A percentile compares a stretch with the other conserved stretches of the same genome.
Conservation (phyloP, 2,113 vertebrate species). For the Pluvianellus socialis region DNA sequence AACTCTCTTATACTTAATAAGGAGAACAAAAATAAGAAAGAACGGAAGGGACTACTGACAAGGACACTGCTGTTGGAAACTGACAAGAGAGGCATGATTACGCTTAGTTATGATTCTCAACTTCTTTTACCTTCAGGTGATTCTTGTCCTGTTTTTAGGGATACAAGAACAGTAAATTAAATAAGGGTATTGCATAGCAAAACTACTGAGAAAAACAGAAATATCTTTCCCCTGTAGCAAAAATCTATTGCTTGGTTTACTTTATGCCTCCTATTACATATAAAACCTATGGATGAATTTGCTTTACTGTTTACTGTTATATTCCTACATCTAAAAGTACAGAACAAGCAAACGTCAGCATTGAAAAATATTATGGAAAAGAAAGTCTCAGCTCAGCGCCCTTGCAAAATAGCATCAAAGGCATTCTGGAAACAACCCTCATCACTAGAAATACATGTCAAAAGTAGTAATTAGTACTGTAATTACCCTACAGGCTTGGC, state of each 20-base stretch:
- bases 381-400: neutral
- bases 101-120: neutral
- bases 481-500: conserved; percentile 23
- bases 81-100: neutral
- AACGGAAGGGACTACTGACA: neutral
- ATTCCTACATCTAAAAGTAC: neutral
- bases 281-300: conserved; percentile 19
- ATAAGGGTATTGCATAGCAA: neutral
- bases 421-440: neutral
- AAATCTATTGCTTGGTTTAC: conserved; percentile 10
- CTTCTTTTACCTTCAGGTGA: conserved; percentile 15
- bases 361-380: neutral
- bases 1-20: neutral
- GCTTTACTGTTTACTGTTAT: neutral
- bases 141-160: neutral
- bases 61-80: neutral
- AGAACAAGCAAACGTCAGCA: neutral
- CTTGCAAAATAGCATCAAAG: conserved; percentile 14
- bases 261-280: neutral
- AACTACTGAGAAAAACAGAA: conserved; percentile 15
- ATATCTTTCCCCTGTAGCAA: neutral
- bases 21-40: neutral
- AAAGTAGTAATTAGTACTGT: conserved; percentile 29
- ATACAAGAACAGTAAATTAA: conserved; percentile 22
- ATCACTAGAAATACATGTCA: conserved; percentile 21